A percentile compares a stretch with the other conserved stretches of the same genome.
These are phyloP conservation scores for Eledona agricola DNA, from an alignment of 2,888 invertebrate genomes.

Conservation along the genomic window DNA sequence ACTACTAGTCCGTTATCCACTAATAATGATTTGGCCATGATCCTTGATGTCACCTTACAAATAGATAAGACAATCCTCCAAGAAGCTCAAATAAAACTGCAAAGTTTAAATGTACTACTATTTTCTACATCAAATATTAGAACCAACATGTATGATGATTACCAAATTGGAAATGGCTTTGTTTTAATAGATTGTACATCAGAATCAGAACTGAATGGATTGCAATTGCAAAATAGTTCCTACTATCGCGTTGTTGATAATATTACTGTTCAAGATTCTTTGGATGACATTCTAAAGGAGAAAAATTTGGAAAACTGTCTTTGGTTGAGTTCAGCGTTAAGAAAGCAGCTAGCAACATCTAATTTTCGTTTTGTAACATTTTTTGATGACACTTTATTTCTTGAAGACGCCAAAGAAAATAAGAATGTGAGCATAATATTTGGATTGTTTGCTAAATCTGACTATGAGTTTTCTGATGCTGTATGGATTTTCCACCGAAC, in stretches of 20 bases:
- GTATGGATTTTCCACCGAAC: no score
- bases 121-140: no score
- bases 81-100: constrained; percentile 12
- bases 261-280: not conserved
- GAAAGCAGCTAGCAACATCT: no score
- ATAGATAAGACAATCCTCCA: not conserved
- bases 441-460: no score
- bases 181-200: no score
- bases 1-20: no score
- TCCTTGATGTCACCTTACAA: not conserved
- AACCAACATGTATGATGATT: no score
- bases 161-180: no score
- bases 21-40: constrained; percentile 43
- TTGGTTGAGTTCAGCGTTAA: constrained; percentile 6
- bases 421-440: no score
- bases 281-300: not conserved
- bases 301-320: not conserved
- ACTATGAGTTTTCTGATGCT: no score
- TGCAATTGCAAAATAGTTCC: not conserved
- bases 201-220: not conserved
- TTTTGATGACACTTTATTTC: not conserved
- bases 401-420: no score
- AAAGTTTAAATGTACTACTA: constrained; percentile 12
- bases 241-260: not conserved
- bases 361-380: no score